Base-by-base conservation (phyloP, 2,888 invertebrate genomes). In the Euplexia lucipara region DNA sequence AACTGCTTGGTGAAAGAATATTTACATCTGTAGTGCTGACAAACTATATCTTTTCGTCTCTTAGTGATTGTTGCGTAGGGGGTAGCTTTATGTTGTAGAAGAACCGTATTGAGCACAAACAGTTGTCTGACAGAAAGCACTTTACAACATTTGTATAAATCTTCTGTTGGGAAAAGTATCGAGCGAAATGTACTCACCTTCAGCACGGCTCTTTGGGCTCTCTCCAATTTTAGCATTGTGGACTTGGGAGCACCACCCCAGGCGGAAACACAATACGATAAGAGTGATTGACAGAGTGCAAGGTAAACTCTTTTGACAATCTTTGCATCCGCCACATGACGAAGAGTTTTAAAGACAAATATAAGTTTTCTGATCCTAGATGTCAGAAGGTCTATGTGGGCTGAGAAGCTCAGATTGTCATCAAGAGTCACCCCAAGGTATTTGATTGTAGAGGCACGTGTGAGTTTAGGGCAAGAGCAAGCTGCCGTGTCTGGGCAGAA, bases 251-350 rank as follows among this genome's bases (percentile, higher is more conserved):
- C 26, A 30, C n/a, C n/a, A 10, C 16, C 30, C 47, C 16, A 30
- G 6, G 30, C 32, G 1, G 16, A n/a, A 26, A 26, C n/a, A 45
- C 48, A 49, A 49, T 49, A 49, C 9, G 49, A 20, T 14, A 34
- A 4, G 2, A 48, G 18, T 34, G 32, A 34, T 48, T 34, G 48
- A 4, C 48, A 48, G 3, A 18, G 48, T 1, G 18, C 32, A 16
- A 32, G 32, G 32, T 32, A 48, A 9, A 48, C 32, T 18, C 34
- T 34, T 49, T 20, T 49, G 34, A 34, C 49, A 14, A 49, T 20
- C 14, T 14, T 4, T 34, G 34, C 49, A 4, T 34, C n/a, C n/a
- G 26, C 9, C 22, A n/a, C 9, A 10, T 47, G 30, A 12, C 12
- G 47, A n/a, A n/a, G n/a, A n/a, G n/a, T n/a, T n/a, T n/a, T n/a